Percentiles rank a stretch among this genome's conserved stretches.
These are phyloP conservation scores for Promerops cafer DNA, from an alignment of 2,113 vertebrate species.

Conservation along the genomic window DNA sequence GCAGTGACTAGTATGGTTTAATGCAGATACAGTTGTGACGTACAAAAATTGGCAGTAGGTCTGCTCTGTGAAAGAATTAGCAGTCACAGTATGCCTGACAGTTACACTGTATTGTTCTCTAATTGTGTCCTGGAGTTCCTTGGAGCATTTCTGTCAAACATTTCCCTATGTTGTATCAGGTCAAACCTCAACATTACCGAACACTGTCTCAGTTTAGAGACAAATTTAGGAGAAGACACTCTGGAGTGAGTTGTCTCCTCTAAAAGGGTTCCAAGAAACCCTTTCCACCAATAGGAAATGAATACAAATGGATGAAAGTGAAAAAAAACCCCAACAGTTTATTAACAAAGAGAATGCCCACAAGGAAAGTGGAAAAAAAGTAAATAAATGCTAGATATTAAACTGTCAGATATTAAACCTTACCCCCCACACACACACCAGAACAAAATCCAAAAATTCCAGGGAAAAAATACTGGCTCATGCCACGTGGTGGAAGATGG, in stretches of 20 bases:
- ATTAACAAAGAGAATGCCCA: fast-evolving
- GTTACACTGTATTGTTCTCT: not conserved
- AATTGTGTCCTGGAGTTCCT: not conserved
- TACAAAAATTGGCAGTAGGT: not conserved
- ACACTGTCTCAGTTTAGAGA: not conserved
- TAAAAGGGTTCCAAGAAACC: not conserved
- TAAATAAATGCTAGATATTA: not conserved
- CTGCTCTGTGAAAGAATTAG: not conserved
- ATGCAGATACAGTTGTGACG: not conserved
- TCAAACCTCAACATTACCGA: not conserved
- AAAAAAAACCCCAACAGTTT: fast-evolving
- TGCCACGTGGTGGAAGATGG: fast-evolving
- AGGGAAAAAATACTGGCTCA: not conserved
- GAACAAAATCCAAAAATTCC: not conserved
- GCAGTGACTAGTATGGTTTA: not conserved
- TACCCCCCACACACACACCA: fast-evolving
- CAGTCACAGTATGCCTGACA: not conserved
- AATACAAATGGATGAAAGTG: not conserved
- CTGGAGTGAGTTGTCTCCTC: not conserved
- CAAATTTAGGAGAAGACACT: not conserved
- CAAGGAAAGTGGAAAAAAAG: not conserved
- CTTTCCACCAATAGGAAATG: not conserved
- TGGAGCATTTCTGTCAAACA: not conserved
- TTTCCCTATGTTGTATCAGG: not conserved
- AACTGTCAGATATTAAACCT: not conserved